Percentiles rank a stretch among this genome's conserved stretches.
Evolutionary conservation across 2,113 vertebrate species (phyloP).

Genomic region (Phoxinus phoxinus): DNA sequence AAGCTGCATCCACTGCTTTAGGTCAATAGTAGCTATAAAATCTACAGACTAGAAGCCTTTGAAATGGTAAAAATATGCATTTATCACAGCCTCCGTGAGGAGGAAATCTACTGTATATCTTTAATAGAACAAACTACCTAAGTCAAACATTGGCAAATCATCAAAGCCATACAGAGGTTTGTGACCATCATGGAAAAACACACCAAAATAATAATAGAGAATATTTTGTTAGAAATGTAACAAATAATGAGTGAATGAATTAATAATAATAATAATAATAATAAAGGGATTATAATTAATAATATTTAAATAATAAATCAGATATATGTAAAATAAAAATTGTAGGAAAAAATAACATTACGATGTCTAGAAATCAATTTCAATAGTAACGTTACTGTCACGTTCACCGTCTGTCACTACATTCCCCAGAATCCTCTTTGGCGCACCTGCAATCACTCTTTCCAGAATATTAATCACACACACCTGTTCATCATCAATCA

Average conservation of each 20-base stretch:
- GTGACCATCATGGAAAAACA: neutral
- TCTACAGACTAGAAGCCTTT: neutral
- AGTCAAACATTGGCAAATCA: neutral
- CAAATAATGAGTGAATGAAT: neutral
- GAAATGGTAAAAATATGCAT: constrained; percentile 17
- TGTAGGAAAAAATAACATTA: too few relatives aligned
- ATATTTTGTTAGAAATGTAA: neutral
- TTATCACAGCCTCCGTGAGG: constrained; percentile 3
- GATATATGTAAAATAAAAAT: too few relatives aligned
- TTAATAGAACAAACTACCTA: constrained; percentile 3
- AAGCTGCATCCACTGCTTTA: constrained; percentile 3
- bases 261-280: neutral
- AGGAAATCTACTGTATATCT: neutral
- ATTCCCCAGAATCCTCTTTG: too few relatives aligned
- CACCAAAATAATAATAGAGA: neutral
- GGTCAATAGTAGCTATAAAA: constrained; percentile 10
- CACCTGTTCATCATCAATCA: too few relatives aligned
- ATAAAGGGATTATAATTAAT: too few relatives aligned
- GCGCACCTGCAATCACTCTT: too few relatives aligned
- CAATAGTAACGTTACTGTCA: too few relatives aligned
- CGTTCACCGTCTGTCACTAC: too few relatives aligned
- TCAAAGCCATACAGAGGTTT: constrained; percentile 3
- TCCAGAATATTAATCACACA: too few relatives aligned
- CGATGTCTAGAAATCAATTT: too few relatives aligned
- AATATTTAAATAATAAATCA: too few relatives aligned